Evolutionary conservation across 2,113 vertebrate genomes (phyloP), one percentile per base, ranked within the genome.

Genomic region (Otolemur garnettii): DNA sequence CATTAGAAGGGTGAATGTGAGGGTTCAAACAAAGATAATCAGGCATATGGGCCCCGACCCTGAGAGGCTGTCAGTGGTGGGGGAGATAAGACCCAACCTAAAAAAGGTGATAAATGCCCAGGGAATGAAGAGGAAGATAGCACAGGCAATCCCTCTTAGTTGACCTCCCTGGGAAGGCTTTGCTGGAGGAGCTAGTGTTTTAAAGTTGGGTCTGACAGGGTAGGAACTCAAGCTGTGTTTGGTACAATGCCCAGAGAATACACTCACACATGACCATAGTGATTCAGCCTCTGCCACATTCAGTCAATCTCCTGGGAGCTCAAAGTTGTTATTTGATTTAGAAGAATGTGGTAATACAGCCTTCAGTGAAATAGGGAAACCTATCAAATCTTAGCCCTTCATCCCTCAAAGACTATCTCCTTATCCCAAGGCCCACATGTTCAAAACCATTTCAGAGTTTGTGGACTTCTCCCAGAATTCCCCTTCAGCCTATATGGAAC

Each of bases 361-460:
- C 77, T 93, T 87, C 62, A 33, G 50, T 35, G 64, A 71, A 88
- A 30, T 24, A 11, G 33, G 55, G 38, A 6, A 78, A 30, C 72
- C 62, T 55, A 80, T 42, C n/a, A 55, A 59, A 82, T 74, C 74
- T 77, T 62, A 75, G 30, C 24, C 18, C 75, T 78, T 68, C 42
- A 83, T 55, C 72, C 17, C n/a, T 84, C 72, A 94, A 22, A 81
- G 53, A n/a, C 45, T 50, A 50, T 4, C 35, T 55, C 35, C 80
- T 74, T 85, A 15, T 9, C 75, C 62, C 9, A 26, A 9, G 68
- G 33, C 69, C 81, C 77, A 53, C 4, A 12, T 50, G 28, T 71
- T 62, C 55, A 93, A 95, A 96, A 42, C 55, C 78, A 94, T 64
- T 85, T 69, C 81, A 57, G n/a, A 87, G 66, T 75, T 18, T 91